Evolutionary conservation across 2,797 vertebrate genomes (phyloP).

Genomic region (Coregonus suidteri): DNA sequence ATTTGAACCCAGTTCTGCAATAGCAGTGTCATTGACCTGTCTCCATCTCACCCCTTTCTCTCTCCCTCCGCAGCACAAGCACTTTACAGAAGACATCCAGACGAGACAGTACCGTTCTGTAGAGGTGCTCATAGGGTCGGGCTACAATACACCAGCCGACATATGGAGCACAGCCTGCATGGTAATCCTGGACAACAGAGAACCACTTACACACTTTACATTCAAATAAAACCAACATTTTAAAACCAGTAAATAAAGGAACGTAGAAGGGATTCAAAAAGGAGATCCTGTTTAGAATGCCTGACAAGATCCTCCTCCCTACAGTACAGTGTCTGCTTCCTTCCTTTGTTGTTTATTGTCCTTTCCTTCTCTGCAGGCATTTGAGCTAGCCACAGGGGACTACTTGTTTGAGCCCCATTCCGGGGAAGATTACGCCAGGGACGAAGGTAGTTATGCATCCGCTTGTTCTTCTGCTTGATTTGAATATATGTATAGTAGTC

Average conservation of each 20-base stretch:
- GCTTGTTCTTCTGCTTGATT: slow-evolving; percentile 24
- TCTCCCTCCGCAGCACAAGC: slow-evolving; percentile 80
- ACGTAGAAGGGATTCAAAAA: not conserved
- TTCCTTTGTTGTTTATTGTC: slow-evolving; percentile 19
- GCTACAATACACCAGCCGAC: slow-evolving; percentile 88
- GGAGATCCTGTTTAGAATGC: not conserved
- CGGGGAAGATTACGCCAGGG: slow-evolving; percentile 95
- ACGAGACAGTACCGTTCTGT: slow-evolving; percentile 91
- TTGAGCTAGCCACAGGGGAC: slow-evolving; percentile 96
- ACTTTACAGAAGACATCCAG: slow-evolving; percentile 95
- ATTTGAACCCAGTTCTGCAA: not conserved
- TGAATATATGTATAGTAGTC: not conserved
- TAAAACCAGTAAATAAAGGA: not conserved
- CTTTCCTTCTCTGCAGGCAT: slow-evolving; percentile 78
- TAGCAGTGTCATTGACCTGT: not conserved
- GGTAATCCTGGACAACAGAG: slow-evolving; percentile 65
- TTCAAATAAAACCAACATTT: not conserved
- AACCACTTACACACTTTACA: not conserved
- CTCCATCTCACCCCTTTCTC: not conserved
- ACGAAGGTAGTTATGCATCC: slow-evolving; percentile 87
- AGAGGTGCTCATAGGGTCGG: slow-evolving; percentile 89
- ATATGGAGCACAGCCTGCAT: slow-evolving; percentile 96
- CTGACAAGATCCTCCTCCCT: not conserved
- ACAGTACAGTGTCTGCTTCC: slow-evolving; percentile 12
- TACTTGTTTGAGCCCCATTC: slow-evolving; percentile 98